Conservation (phyloP, 1,140 invertebrate species). For the Chymomyza costata region DNA sequence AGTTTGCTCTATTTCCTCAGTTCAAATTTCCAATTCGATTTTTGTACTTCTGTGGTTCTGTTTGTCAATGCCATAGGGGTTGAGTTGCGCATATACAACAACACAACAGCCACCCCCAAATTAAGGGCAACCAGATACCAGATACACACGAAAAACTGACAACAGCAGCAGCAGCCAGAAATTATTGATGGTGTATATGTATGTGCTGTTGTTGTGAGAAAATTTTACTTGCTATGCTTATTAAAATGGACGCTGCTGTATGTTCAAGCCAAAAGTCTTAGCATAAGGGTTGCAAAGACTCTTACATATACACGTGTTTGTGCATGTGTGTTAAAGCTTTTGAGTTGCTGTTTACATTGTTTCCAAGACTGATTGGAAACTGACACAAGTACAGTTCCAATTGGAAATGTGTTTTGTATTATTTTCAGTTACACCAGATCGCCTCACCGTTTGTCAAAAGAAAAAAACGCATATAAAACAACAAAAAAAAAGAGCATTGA, state of each 20-base stretch:
- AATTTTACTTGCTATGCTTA: background rate
- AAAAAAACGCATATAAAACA: background rate
- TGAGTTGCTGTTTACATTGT: background rate
- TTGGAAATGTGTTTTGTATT: slow-evolving; percentile 23
- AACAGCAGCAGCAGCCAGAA: background rate
- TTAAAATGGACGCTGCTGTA: background rate
- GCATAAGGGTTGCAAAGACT: background rate
- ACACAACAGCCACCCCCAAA: background rate
- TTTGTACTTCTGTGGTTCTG: slow-evolving; percentile 3
- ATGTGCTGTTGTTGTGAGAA: background rate
- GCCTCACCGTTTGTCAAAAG: slow-evolving; percentile 1
- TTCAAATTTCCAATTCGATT: slow-evolving; percentile 15
- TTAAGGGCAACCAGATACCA: too few species aligned
- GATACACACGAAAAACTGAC: too few species aligned
- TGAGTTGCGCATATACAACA: background rate
- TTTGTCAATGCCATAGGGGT: slow-evolving; percentile 9
- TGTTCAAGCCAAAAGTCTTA: background rate
- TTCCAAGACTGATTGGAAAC: background rate
- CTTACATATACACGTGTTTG: slow-evolving; percentile 5
- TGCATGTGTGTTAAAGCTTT: background rate
- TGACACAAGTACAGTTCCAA: slow-evolving; percentile 52
- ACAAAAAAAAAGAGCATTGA: background rate
- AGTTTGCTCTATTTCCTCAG: slow-evolving; percentile 1
- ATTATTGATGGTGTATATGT: background rate
- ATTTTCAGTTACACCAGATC: slow-evolving; percentile 4